Evolutionary conservation across 2,888 invertebrate species (phyloP), one percentile per base, ranked within the genome.

Genomic region (Cryptosula pallasiana): DNA sequence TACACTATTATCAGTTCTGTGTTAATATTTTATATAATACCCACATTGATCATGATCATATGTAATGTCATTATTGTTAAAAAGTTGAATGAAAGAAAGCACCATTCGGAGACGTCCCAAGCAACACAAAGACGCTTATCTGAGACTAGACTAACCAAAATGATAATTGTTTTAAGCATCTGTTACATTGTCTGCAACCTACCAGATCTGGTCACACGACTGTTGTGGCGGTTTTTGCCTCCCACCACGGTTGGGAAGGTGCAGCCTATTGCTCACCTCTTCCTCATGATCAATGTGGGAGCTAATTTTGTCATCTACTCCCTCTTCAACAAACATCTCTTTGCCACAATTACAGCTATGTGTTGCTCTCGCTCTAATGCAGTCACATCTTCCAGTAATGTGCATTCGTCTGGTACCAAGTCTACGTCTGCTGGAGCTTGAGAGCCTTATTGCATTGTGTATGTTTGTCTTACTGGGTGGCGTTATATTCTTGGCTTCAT

Each of bases 211-310:
- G 23, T n/a, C n/a, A 55, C 55, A 3, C 55, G 55, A 20, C n/a
- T 55, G 9, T 3, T 55, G 55, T 55, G 55, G 55, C 16, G 25
- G 55, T 55, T 55, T 55, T 25, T 55, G 9, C 9, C 55, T 3
- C 55, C 55, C 5, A 5, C 55, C 9, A 55, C 25, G 16, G 55
- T 55, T 3, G 25, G 55, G 5, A 55, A 55, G 23, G 55, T 55
- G 5, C 55, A 55, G 25, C 55, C 55, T 3, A 55, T 55, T 25
- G 55, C 55, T 3, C 55, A 55, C 23, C 55, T 55, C 23, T 55
- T 55, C 55, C 55, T 55, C 23, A 55, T 55, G 55, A n/a, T 55
- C 16, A 55, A 55, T 55, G 55, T 55, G 5, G 55, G 16, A 13
- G 55, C 55, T 25, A 55, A 55, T 25, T 55, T 55, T n/a, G 25